Base-by-base conservation (phyloP, 1,140 invertebrate species). In the Drosophila funebris region DNA sequence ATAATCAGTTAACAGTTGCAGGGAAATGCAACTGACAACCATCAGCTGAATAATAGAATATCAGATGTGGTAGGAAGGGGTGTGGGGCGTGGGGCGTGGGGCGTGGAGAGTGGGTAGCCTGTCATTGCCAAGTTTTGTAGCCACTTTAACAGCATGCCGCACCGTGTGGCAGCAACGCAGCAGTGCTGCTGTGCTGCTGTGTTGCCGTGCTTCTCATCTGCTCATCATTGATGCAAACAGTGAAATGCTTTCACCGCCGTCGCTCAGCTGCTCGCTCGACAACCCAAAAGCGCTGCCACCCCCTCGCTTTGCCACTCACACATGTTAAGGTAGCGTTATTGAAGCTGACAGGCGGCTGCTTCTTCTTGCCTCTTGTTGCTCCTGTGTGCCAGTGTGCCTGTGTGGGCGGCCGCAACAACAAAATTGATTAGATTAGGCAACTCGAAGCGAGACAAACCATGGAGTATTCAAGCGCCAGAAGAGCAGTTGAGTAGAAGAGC, bases 371-470 rank as follows among this genome's bases (percentile, higher is more conserved):
- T 60, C 56, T 61, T 29, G 33, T 58, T 61, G 66, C 58, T 54
- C 36, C 39, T 31, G 54, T 22, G 50, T 14, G 6, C 61, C 39
- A 41, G 57, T 20, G 41, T 50, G 16, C 20, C 27, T 50, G 72
- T 57, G 62, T 76, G 70, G 41, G 69, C 64, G 62, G 61, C 6
- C 1, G 57, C 56, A 72, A 29, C 63, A 63, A 66, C 52, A 66
- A 88, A 87, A 83, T 87, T 87, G 83, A 87, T 87, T 87, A 83
- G 83, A 87, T 87, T 87, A 88, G 78, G 71, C 77, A 67, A 71
- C 57, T 63, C 46, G 44, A 56, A 57, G 36, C 43, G 72, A 54
- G 73, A 58, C 72, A 68, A 66, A 64, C 56, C 73, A 29, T 58
- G 56, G 61, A 62, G 67, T 76, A 76, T 72, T 71, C 72, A 61